phyloP scores from a whole-genome alignment of 2,888 invertebrate species.

The Arrhopalites spinosus region DNA sequence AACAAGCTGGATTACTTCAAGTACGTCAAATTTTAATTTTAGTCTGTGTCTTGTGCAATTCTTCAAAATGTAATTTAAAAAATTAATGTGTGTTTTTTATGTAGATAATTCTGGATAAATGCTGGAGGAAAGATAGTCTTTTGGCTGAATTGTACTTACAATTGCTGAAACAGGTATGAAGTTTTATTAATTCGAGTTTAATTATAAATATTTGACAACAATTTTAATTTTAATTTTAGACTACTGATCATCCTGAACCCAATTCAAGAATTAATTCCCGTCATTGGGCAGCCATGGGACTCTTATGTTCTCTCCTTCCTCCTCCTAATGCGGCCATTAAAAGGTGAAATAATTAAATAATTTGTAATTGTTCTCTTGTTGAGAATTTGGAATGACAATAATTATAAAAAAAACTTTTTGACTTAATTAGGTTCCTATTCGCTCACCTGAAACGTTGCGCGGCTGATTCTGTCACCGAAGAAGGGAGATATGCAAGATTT shows the following conservation, averaged over 20 bases:
- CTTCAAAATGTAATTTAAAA: no score
- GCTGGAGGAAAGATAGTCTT: constrained; percentile 77
- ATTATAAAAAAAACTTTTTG: neutral
- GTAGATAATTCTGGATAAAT: constrained; percentile 75
- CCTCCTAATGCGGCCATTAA: constrained; percentile 78
- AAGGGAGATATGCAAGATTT: constrained; percentile 91
- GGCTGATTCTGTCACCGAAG: constrained; percentile 85
- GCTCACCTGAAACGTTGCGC: constrained; percentile 88
- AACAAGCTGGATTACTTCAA: constrained; percentile 69
- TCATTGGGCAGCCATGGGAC: constrained; percentile 87
- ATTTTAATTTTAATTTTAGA: constrained; percentile 59
- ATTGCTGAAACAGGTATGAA: constrained; percentile 74
- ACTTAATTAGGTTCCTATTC: constrained; percentile 70
- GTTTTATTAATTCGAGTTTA: no score
- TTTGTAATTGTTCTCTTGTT: neutral
- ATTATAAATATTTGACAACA: no score
- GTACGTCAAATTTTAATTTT: constrained; percentile 58
- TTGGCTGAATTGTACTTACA: constrained; percentile 73
- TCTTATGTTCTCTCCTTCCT: constrained; percentile 82
- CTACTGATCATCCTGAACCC: constrained; percentile 89
- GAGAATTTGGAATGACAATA: neutral
- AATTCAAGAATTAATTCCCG: constrained; percentile 83
- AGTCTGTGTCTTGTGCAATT: no score
- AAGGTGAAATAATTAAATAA: constrained; percentile 60
- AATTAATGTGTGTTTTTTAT: no score